phyloP scores from a whole-genome alignment of 1,140 invertebrate genomes.

The Zaprionus capensis region DNA sequence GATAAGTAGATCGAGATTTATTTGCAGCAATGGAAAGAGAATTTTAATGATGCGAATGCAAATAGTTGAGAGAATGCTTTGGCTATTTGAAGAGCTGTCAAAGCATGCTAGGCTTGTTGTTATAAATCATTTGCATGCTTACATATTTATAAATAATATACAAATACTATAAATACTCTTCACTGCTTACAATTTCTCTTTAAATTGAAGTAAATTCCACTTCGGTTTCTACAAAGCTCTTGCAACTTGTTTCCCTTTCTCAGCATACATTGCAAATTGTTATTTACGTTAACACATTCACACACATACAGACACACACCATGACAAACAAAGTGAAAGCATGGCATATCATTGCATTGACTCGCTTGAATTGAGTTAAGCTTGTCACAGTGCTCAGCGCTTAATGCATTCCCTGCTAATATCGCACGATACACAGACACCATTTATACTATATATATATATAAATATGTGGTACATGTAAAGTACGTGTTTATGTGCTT shows the following conservation, averaged over 20 bases:
- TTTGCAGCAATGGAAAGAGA: neutral
- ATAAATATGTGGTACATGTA: neutral
- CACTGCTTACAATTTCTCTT: neutral
- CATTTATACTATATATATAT: neutral
- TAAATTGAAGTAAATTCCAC: neutral
- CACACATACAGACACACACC: neutral
- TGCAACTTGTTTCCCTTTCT: too few relatives aligned
- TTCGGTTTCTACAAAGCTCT: too few relatives aligned
- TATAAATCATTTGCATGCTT: neutral
- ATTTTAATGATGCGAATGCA: neutral
- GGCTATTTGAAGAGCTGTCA: neutral
- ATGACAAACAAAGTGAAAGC: neutral
- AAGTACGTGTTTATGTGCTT: neutral
- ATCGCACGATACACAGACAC: neutral
- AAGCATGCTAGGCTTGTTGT: neutral
- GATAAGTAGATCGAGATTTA: neutral
- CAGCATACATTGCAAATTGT: neutral
- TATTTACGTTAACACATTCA: neutral
- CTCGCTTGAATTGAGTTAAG: slow-evolving; percentile 16
- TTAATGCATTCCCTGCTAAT: neutral
- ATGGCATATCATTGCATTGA: neutral
- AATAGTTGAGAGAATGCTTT: neutral
- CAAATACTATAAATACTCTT: neutral
- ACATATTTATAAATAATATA: neutral
- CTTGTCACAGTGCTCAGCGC: slow-evolving; percentile 6